These are phyloP conservation scores for Psilopsiagon aurifrons DNA, from an alignment of 2,113 vertebrate species.

Conservation along the genomic window DNA sequence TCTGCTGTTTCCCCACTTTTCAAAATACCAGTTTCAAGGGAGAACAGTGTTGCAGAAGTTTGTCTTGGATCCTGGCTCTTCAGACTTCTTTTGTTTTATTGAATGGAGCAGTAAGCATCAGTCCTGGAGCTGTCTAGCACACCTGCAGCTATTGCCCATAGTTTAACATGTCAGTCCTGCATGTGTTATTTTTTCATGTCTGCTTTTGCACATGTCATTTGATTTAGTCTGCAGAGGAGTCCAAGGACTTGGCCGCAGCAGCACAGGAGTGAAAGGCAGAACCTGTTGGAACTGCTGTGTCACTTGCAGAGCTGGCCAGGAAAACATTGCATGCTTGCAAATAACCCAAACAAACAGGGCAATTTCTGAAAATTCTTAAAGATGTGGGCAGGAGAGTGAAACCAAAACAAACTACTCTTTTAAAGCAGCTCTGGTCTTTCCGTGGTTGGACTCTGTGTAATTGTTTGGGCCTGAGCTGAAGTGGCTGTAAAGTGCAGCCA, in stretches of 20 bases:
- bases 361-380: not conserved
- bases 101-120: not conserved
- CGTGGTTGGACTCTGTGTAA: not conserved
- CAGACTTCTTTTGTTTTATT: not conserved
- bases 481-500: constrained; percentile 36
- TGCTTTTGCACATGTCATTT: not conserved
- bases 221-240: not conserved
- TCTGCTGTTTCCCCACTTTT: not conserved
- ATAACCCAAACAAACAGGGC: not conserved
- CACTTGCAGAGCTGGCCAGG: not conserved
- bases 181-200: not conserved
- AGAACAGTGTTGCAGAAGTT: not conserved
- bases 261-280: not conserved
- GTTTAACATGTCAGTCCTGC: not conserved
- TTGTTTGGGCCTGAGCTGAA: constrained; percentile 46
- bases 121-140: not conserved
- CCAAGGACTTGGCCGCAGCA: not conserved
- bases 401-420: constrained; percentile 16
- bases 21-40: not conserved
- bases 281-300: not conserved
- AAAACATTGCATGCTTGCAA: not conserved
- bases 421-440: not conserved
- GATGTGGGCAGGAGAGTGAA: not conserved
- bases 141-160: constrained; percentile 39
- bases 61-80: not conserved